These are phyloP conservation scores for Zenarchopterus dispar DNA, from an alignment of 2,797 vertebrate genomes.

Conservation along the genomic window DNA sequence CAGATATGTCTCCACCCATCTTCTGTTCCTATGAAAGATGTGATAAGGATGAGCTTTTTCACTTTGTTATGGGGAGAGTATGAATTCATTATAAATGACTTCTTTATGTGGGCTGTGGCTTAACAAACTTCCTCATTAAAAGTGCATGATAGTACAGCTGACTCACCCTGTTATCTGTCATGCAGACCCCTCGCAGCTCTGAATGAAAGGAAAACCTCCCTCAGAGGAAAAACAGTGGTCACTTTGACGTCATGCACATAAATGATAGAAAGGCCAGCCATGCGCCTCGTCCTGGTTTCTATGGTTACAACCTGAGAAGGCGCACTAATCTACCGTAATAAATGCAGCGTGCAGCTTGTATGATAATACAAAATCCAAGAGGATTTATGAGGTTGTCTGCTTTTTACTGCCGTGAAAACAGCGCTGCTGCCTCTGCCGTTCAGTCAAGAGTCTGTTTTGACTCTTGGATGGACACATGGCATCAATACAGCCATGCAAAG, in stretches of 20 bases:
- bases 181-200: slow-evolving; percentile 58
- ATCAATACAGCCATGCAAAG: slow-evolving; percentile 67
- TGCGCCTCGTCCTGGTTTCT: slow-evolving; percentile 68
- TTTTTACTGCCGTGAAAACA: slow-evolving; percentile 40
- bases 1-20: slow-evolving; percentile 25
- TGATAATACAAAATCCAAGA: slow-evolving; percentile 55
- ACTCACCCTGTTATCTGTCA: slow-evolving; percentile 69
- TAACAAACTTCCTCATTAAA: slow-evolving; percentile 65
- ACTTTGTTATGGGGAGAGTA: slow-evolving; percentile 28
- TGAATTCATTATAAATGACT: slow-evolving; percentile 40
- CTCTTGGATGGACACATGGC: slow-evolving; percentile 57
- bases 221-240: slow-evolving; percentile 61
- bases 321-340: slow-evolving; percentile 59
- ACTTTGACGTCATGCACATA: slow-evolving; percentile 73
- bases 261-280: slow-evolving; percentile 73
- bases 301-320: slow-evolving; percentile 75
- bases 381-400: slow-evolving; percentile 56
- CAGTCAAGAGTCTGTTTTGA: slow-evolving; percentile 63
- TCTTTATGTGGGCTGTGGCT: slow-evolving; percentile 34
- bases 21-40: slow-evolving; percentile 9
- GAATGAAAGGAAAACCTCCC: slow-evolving; percentile 67
- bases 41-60: slow-evolving; percentile 28
- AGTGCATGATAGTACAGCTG: slow-evolving; percentile 49
- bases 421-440: slow-evolving; percentile 43
- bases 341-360: slow-evolving; percentile 57